These are phyloP conservation scores for Drosophila paramelanica DNA, from an alignment of 2,888 invertebrate species.

Conservation along the genomic window DNA sequence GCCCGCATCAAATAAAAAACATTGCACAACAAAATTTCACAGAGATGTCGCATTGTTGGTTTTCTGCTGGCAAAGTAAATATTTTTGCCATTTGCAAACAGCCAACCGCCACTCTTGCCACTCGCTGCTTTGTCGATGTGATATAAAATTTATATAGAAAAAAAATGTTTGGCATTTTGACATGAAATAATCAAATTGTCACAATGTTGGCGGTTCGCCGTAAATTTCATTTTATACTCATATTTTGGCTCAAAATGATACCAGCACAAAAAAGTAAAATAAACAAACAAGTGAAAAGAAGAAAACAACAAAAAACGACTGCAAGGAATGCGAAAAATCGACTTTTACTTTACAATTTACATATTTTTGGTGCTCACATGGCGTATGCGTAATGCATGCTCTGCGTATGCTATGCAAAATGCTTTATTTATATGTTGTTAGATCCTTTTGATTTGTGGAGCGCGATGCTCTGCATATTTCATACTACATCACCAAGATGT, in stretches of 20 bases:
- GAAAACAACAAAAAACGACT: not conserved
- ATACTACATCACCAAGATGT: constrained; percentile 2
- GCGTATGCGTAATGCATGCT: constrained; percentile 38
- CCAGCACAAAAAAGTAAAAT: constrained; percentile 1
- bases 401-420: constrained; percentile 5
- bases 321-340: constrained; percentile 28
- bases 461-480: constrained; percentile 20
- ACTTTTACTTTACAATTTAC: constrained; percentile 35
- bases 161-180: constrained; percentile 61
- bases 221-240: constrained; percentile 29
- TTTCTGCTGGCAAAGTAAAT: constrained; percentile 58
- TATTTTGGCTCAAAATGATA: constrained; percentile 13
- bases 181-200: constrained; percentile 75
- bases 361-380: constrained; percentile 33
- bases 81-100: constrained; percentile 47
- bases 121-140: constrained; percentile 47
- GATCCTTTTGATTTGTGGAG: constrained; percentile 26
- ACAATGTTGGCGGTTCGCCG: constrained; percentile 49
- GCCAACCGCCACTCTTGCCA: constrained; percentile 5
- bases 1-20: constrained; percentile 13
- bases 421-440: not conserved
- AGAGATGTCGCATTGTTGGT: constrained; percentile 33
- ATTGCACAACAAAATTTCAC: constrained; percentile 30
- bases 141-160: constrained; percentile 68
- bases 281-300: not conserved